Base-by-base conservation (phyloP, 1,140 invertebrate species). In the Manduca sexta region DNA sequence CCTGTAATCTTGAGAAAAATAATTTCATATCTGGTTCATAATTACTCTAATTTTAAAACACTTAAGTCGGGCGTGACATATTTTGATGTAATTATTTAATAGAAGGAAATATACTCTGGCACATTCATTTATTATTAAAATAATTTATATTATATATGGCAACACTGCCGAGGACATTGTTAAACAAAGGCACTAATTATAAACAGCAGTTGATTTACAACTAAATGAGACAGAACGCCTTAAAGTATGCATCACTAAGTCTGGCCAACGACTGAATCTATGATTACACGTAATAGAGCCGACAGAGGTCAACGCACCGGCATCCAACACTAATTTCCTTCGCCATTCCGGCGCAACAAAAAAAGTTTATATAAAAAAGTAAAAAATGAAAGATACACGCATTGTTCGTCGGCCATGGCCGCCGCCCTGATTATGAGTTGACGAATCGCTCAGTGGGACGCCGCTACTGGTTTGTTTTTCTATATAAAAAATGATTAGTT, bases 371-470 rank as follows among this genome's bases (percentile, higher is more conserved):
- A 49, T 50, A 53, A 54, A 51, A 58, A 47, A 42, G 3, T 26
- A 16, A 53, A 59, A 53, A 60, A 48, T 15, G 35, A 51, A 60
- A 48, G 43, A 44, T 37, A 31, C 37, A 16, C 29, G 48, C 51
- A 51, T 46, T 38, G 41, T 48, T 43, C 21, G 46, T 31, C 38
- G 52, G 56, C 42, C 56, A 53, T 42, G 46, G 46, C 33, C 56
- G 18, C 14, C 39, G 18, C 30, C n/a, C 7, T 5, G 15, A 34
- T 17, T 42, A n/a, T 11, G 7, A 42, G 15, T 35, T 50, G 48
- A 50, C 37, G 39, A 46, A 53, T 47, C 49, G 56, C 51, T 31
- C 53, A 37, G 30, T 39, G 42, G 14, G 39, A 31, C 26, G 13
- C 3, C 12, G 34, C 45, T 56, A 48, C 49, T 44, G 21, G 21